phyloP scores from a whole-genome alignment of 1,140 invertebrate genomes.

The Brachionus koreanus region DNA sequence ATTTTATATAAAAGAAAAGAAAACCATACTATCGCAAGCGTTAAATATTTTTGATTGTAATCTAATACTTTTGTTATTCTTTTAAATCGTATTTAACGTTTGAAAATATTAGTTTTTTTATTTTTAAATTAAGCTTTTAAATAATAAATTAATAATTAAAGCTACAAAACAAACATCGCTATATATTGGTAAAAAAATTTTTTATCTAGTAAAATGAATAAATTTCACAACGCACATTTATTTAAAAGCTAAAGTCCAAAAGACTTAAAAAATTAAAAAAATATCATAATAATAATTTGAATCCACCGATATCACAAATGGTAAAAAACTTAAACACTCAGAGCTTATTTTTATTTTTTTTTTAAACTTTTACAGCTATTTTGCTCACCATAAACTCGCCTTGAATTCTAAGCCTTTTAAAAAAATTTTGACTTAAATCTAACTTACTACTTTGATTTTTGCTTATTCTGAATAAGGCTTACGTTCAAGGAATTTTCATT shows the following conservation, averaged over 20 bases:
- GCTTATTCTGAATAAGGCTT: not conserved
- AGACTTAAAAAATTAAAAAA: not conserved
- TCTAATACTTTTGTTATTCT: too few species aligned
- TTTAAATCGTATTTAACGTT: not conserved
- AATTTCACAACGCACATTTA: not conserved
- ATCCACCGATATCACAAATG: not conserved
- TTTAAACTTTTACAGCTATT: not conserved
- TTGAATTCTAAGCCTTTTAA: not conserved
- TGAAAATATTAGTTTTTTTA: not conserved
- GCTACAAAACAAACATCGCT: conserved; percentile 33
- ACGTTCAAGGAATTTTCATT: not conserved
- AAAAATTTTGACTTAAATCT: not conserved
- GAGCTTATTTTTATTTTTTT: not conserved
- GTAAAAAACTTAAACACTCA: not conserved
- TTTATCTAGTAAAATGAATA: not conserved
- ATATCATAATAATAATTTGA: not conserved
- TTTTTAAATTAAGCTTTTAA: not conserved
- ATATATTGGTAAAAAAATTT: conserved; percentile 22
- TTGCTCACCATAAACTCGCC: not conserved
- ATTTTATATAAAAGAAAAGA: not conserved
- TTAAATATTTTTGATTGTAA: not conserved
- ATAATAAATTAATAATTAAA: not conserved
- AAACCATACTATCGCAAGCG: not conserved
- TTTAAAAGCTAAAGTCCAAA: not conserved
- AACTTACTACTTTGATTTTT: not conserved